A percentile compares a stretch with the other conserved stretches of the same genome.
Conservation (phyloP, 2,113 vertebrate genomes). For the Urocynchramus pylzowi region DNA sequence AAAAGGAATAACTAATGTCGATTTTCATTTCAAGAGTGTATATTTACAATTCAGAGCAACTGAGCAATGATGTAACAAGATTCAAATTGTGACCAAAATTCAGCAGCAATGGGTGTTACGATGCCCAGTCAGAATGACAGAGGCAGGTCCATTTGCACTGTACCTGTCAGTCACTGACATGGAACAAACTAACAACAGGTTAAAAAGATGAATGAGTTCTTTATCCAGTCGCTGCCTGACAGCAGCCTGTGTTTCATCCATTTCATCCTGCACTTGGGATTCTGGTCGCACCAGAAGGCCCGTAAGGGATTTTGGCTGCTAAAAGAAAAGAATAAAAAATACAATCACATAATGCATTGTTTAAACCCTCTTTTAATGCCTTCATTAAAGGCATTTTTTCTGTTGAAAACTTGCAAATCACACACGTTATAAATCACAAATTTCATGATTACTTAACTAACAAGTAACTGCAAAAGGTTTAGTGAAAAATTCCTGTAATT, state of each 20-base stretch:
- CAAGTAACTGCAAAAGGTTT: background rate
- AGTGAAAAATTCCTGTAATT: background rate
- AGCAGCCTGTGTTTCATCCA: conserved; percentile 73
- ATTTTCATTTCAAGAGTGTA: background rate
- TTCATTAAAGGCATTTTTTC: background rate
- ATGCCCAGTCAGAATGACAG: background rate
- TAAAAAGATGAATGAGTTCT: conserved; percentile 84
- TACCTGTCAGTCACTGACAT: conserved; percentile 85
- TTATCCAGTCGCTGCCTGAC: conserved; percentile 87
- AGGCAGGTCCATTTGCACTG: background rate
- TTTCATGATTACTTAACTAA: background rate
- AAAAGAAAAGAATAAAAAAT: conserved; percentile 1
- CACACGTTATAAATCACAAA: background rate
- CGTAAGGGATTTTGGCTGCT: conserved; percentile 83
- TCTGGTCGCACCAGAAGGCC: conserved; percentile 80
- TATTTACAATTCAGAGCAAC: background rate
- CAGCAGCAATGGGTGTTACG: background rate
- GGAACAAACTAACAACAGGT: conserved; percentile 76
- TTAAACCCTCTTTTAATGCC: background rate
- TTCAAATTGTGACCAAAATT: background rate
- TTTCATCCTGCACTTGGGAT: conserved; percentile 59
- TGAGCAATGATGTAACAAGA: background rate
- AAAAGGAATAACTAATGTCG: background rate
- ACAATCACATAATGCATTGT: background rate
- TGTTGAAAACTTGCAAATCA: background rate